Evolutionary conservation across 1,140 invertebrate species (phyloP), one percentile per base, ranked within the genome.

Genomic region (Bombus impatiens): DNA sequence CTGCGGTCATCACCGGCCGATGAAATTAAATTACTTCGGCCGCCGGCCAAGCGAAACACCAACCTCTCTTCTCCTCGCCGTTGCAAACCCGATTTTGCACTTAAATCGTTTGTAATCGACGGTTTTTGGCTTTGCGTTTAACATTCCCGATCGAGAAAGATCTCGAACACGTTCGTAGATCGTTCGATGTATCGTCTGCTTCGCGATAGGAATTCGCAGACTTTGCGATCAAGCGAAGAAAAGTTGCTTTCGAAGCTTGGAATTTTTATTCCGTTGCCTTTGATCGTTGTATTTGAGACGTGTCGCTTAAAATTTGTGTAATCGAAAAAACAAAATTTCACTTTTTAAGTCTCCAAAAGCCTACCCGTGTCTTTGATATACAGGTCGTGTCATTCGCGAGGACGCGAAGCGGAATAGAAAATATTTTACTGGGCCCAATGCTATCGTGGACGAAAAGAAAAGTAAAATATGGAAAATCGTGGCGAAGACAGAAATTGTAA

Each of bases 11-110:
- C 76, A 47, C 47, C 53, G 22, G 35, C 53, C 78, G 53, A 22
- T 42, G 28, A 44, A 72, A 85, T 80, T 47, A 59, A 79, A 85
- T 85, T 80, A 72, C 53, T 44, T 22, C 53, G 32, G 44, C 67
- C 47, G 67, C 15, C 35, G 47, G n/a, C 79, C 18, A 59, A 82
- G 35, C 53, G 28, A 18, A 15, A 37, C 37, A 18, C 32, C 25
- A 6, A 25, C n/a, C 37, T 18, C 22, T 6, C 18, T 15, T 28
- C n/a, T 42, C 42, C n/a, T 13, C 44, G 37, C 32, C 25, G 42
- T 47, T 81, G 35, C 40, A 59, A 71, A 57, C 67, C 68, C n/a
- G 68, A 82, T 82, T 72, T 72, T 40, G 25, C 44, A 71, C 67
- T 57, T 28, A 59, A 81, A 72, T 70, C 47, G 9, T 32, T 71